Percentiles rank a stretch among this genome's conserved stretches.
phyloP scores from a whole-genome alignment of 1,140 invertebrate species.

The Sycophaga agraensis region DNA sequence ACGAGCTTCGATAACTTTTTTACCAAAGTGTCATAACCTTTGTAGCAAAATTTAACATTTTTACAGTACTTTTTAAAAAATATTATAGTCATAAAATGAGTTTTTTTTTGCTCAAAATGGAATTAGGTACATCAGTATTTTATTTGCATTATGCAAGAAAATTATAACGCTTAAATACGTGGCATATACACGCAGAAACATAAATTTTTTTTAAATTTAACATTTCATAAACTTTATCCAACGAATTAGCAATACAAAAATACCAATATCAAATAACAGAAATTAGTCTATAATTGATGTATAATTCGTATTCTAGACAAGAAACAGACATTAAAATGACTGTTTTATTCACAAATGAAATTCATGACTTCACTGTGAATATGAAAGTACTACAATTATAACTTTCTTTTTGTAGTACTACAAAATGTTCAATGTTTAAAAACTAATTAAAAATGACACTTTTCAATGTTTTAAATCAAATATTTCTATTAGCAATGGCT shows the following conservation, averaged over 20 bases:
- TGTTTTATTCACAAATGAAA: neutral
- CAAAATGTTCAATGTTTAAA: neutral
- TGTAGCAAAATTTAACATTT: constrained; percentile 1
- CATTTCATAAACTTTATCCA: constrained; percentile 5
- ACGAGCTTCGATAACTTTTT: neutral
- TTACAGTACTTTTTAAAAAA: constrained; percentile 14
- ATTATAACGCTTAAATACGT: neutral
- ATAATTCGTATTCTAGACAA: neutral
- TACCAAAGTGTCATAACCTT: constrained; percentile 1
- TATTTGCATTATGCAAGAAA: constrained; percentile 5
- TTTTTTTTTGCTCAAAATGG: constrained; percentile 6
- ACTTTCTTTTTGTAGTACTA: neutral
- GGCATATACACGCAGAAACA: neutral
- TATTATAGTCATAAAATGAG: neutral
- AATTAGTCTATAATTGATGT: neutral
- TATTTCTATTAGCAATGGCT: constrained; percentile 89
- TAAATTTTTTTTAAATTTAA: neutral
- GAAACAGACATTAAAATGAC: no score
- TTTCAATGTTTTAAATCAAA: constrained; percentile 77
- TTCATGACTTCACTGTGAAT: no score
- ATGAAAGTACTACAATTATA: constrained; percentile 5
- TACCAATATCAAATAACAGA: neutral
- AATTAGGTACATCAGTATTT: constrained; percentile 3
- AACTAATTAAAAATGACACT: neutral
- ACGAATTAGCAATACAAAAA: neutral